Evolutionary conservation across 1,140 invertebrate genomes (phyloP).

Genomic region (Euglossa dilemma): DNA sequence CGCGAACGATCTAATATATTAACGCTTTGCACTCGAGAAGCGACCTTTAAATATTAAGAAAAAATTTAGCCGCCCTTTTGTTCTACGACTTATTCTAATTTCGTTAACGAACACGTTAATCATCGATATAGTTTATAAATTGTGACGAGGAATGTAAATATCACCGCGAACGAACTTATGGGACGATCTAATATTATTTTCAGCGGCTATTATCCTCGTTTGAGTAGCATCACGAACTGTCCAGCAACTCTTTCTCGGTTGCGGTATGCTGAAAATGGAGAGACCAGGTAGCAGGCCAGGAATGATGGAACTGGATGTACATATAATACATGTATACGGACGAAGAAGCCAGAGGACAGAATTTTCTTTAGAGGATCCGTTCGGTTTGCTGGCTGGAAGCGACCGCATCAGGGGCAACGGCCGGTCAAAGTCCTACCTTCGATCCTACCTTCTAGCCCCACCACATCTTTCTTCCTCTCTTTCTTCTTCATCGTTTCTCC

Average conservation of each 20-base stretch:
- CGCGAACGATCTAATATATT: too few relatives aligned
- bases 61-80: too few relatives aligned
- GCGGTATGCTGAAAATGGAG: background rate
- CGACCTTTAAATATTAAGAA: too few relatives aligned
- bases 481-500: slow-evolving; percentile 39
- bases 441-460: slow-evolving; percentile 39
- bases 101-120: too few relatives aligned
- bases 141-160: too few relatives aligned
- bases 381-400: slow-evolving; percentile 30
- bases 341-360: slow-evolving; percentile 37
- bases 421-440: slow-evolving; percentile 79
- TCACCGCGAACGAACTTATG: too few relatives aligned
- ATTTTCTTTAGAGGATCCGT: slow-evolving; percentile 53
- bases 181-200: too few relatives aligned
- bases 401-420: slow-evolving; percentile 74
- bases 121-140: too few relatives aligned
- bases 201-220: too few relatives aligned
- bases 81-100: too few relatives aligned
- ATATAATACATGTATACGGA: slow-evolving; percentile 5
- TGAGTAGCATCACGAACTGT: background rate
- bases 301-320: slow-evolving; percentile 3
- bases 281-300: background rate
- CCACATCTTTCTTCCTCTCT: slow-evolving; percentile 47
- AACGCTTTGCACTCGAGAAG: too few relatives aligned
- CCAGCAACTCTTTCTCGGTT: background rate